phyloP scores from a whole-genome alignment of 2,113 vertebrate species.

The Psittacula cyanocephala region DNA sequence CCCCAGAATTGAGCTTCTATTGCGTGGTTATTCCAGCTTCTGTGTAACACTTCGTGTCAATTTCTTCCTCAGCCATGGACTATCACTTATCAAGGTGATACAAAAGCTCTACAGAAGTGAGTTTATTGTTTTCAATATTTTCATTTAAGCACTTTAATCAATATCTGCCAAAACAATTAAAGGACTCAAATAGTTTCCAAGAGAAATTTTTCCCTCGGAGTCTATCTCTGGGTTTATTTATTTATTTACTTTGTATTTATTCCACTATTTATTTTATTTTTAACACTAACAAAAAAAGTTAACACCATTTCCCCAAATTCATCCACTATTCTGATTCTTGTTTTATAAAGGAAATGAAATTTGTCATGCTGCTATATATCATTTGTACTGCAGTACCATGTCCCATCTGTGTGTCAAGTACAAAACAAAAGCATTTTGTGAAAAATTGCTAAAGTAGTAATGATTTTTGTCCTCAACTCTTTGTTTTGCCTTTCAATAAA shows the following conservation, averaged over 20 bases:
- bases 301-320: constrained; percentile 68
- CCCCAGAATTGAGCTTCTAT: background rate
- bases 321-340: constrained; percentile 77
- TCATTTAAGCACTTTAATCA: constrained; percentile 64
- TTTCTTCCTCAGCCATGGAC: background rate
- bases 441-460: constrained; percentile 97
- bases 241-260: background rate
- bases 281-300: constrained; percentile 26
- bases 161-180: constrained; percentile 70
- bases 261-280: constrained; percentile 20
- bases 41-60: background rate
- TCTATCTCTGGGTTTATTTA: background rate
- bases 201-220: background rate
- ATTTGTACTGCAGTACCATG: constrained; percentile 79
- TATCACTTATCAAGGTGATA: constrained; percentile 43
- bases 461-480: constrained; percentile 97
- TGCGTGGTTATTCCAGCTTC: background rate
- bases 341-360: constrained; percentile 86
- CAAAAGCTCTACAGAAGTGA: constrained; percentile 22
- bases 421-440: constrained; percentile 97
- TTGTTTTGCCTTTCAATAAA: constrained; percentile 99
- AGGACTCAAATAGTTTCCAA: constrained; percentile 45
- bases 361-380: constrained; percentile 89
- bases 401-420: constrained; percentile 86
- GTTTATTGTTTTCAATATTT: constrained; percentile 72